Evolutionary conservation across 2,113 vertebrate species (phyloP), one percentile per base, ranked within the genome.

Genomic region (Himantopus leucocephalus): DNA sequence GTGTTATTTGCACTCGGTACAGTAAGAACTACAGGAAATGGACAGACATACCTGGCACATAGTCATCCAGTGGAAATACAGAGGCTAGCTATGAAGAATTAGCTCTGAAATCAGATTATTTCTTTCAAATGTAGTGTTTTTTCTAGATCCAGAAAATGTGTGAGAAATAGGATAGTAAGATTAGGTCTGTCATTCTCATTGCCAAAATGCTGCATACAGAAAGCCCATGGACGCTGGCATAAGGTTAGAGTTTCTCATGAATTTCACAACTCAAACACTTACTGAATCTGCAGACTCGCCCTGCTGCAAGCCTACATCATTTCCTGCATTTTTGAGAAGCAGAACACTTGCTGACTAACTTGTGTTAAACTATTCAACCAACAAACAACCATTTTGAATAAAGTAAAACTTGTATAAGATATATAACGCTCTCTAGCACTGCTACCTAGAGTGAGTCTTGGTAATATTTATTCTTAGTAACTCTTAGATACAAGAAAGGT

Each of bases 311-410:
- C 63, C 60, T 80, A 60, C 76, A 72, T 64, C 15, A 90, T 92
- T 89, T 94, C 85, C 92, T 92, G 66, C 50, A 19, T 45, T 87
- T 85, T 6, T 66, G 80, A 92, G 90, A 63, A 27, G 62, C 58
- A 77, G 27, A 88, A 80, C 85, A 60, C 26, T 86, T 93, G 88
- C 83, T 91, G 70, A 82, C 73, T 93, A 87, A 90, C 35, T 80
- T 43, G 19, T 19, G 55, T 45, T 73, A 47, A 83, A 34, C 59
- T 78, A 27, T n/a, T 82, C 87, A 88, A 68, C 43, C 45, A 91
- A 78, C 41, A 39, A 70, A 73, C 52, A 84, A 30, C 52, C 72
- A 20, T 53, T 93, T 14, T 48, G 39, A 70, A 83, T 72, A 59
- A 97, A 95, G 74, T 67, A 95, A 94, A 72, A 68, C 4, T 89